These are phyloP conservation scores for Rhinolophus ferrumequinum DNA, from an alignment of 2,113 vertebrate genomes.

Conservation along the genomic window DNA sequence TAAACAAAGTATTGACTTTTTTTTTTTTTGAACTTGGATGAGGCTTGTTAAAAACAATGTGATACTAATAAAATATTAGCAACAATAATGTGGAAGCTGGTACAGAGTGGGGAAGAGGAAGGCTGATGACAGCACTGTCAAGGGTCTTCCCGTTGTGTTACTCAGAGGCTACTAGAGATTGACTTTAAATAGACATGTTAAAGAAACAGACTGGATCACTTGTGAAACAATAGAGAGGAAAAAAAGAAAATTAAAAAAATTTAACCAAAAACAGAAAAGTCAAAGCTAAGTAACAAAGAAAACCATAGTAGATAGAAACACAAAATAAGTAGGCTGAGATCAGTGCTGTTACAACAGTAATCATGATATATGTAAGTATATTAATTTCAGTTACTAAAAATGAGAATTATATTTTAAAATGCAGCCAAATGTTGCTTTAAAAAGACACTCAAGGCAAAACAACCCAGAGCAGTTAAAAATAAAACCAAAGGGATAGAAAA, in stretches of 20 bases:
- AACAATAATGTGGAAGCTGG: neutral
- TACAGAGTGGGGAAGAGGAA: neutral
- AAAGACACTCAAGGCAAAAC: neutral
- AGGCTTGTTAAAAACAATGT: neutral
- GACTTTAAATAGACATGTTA: neutral
- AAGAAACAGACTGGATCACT: neutral
- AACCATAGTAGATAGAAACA: neutral
- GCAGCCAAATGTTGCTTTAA: neutral
- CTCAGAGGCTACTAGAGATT: constrained; percentile 6
- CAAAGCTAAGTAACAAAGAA: constrained; percentile 13
- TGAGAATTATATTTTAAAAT: neutral
- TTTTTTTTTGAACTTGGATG: neutral
- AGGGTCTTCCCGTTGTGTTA: neutral
- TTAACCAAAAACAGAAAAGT: constrained; percentile 2
- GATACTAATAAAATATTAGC: neutral
- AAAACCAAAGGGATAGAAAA: neutral
- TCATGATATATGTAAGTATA: neutral
- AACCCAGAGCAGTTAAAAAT: neutral
- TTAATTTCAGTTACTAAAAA: constrained; percentile 9
- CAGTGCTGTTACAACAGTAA: neutral
- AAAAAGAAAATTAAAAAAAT: neutral
- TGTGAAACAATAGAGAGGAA: neutral
- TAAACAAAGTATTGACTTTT: neutral
- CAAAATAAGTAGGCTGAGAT: neutral
- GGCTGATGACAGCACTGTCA: neutral